Evolutionary conservation across 2,888 invertebrate species (phyloP).

Genomic region (Agonopterix heracliana): DNA sequence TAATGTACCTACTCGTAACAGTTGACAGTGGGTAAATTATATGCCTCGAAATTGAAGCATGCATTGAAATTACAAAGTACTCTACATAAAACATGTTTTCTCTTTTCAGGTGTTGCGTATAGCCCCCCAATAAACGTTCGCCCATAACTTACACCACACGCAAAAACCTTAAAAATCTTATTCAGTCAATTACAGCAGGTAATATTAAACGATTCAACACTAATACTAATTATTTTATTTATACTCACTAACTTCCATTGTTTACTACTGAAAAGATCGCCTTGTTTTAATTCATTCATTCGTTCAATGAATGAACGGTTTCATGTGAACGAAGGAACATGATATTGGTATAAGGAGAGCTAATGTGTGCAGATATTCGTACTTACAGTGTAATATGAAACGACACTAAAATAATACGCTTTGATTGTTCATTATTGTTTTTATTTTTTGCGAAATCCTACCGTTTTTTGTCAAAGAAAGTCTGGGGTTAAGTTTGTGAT

Average conservation of each 20-base stretch:
- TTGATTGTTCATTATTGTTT: slow-evolving; percentile 30
- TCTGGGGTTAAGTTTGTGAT: too few species aligned
- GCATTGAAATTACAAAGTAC: too few species aligned
- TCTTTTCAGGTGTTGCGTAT: too few species aligned
- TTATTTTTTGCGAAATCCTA: too few species aligned
- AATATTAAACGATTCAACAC: slow-evolving; percentile 57
- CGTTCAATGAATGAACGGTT: slow-evolving; percentile 15
- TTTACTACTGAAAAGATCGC: slow-evolving; percentile 11
- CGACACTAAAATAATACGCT: slow-evolving; percentile 24
- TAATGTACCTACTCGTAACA: too few species aligned
- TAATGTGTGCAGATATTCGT: slow-evolving; percentile 40
- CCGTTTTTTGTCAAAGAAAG: too few species aligned
- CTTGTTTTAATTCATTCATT: slow-evolving; percentile 20
- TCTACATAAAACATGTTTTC: too few species aligned
- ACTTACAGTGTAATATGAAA: slow-evolving; percentile 31
- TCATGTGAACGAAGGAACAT: slow-evolving; percentile 29
- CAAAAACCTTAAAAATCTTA: slow-evolving; percentile 24
- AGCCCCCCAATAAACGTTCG: background rate
- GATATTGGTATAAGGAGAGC: slow-evolving; percentile 40
- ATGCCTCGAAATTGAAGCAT: too few species aligned
- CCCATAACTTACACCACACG: background rate
- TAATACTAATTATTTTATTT: slow-evolving; percentile 67
- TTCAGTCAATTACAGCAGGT: slow-evolving; percentile 48
- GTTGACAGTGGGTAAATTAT: too few species aligned
- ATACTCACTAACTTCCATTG: slow-evolving; percentile 13